Evolutionary conservation across 2,888 invertebrate genomes (phyloP).

Genomic region (Chirona hameri): DNA sequence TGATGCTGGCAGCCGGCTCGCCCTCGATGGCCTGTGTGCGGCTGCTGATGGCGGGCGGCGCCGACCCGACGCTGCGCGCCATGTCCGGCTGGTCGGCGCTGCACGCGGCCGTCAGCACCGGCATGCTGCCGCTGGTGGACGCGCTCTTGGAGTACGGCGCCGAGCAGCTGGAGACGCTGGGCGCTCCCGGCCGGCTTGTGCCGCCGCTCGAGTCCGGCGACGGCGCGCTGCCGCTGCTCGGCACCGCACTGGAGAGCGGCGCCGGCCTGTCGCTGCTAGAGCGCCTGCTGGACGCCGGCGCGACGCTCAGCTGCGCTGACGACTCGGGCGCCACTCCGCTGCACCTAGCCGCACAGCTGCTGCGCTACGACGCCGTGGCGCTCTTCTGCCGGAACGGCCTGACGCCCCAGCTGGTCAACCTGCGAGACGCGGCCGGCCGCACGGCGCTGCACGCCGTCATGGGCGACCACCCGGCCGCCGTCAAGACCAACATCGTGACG

Average conservation of each 20-base stretch:
- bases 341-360: not conserved
- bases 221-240: not conserved
- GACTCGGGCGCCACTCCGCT: not conserved
- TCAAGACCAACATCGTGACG: not conserved
- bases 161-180: conserved; percentile 24
- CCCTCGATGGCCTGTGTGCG: not conserved
- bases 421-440: not conserved
- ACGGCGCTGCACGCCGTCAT: not conserved
- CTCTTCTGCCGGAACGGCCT: conserved; percentile 1
- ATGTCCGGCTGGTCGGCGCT: conserved; percentile 27
- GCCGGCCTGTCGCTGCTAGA: not conserved
- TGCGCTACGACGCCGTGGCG: not conserved
- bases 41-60: not conserved
- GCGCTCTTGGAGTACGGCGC: not conserved
- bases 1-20: conserved; percentile 7
- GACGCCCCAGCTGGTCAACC: not conserved
- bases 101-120: conserved; percentile 10
- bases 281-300: not conserved
- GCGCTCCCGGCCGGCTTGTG: not conserved
- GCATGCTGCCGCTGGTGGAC: not conserved
- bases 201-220: not conserved
- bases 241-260: not conserved
- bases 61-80: not conserved
- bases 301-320: not conserved
- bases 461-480: not conserved